Evolutionary conservation across 2,113 vertebrate genomes (phyloP).

Genomic region (Ceyx melanurus): DNA sequence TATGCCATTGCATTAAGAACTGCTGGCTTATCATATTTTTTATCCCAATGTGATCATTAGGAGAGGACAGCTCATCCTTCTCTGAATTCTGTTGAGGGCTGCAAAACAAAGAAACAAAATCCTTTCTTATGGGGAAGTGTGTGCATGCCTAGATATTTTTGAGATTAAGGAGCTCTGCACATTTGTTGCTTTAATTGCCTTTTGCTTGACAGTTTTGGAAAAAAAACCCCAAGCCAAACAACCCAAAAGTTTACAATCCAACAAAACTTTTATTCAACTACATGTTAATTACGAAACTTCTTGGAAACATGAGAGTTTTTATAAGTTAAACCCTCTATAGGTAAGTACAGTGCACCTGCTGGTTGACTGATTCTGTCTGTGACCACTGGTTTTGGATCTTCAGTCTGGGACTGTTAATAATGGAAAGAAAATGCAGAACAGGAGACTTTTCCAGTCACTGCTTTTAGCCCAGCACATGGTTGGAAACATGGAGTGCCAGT

Average conservation of each 20-base stretch:
- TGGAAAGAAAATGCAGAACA: not conserved
- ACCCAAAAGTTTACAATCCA: not conserved
- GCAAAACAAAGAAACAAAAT: rapidly evolving
- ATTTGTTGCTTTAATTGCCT: not conserved
- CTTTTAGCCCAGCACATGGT: not conserved
- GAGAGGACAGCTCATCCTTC: not conserved
- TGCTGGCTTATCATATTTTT: not conserved
- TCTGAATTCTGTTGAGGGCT: not conserved
- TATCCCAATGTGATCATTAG: not conserved
- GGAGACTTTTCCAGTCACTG: rapidly evolving
- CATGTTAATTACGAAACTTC: not conserved
- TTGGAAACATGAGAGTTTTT: not conserved
- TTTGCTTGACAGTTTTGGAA: not conserved
- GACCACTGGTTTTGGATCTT: not conserved
- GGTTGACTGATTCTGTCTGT: not conserved
- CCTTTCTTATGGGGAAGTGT: not conserved
- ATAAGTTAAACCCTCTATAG: not conserved
- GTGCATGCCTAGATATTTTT: not conserved
- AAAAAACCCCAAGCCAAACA: rapidly evolving
- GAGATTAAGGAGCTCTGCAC: not conserved
- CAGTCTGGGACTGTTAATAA: not conserved
- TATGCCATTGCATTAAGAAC: rapidly evolving
- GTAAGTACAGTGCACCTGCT: not conserved
- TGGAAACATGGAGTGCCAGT: not conserved
- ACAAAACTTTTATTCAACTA: not conserved